Conservation (phyloP, 2,797 vertebrate genomes). For the Neosilurus mollespiculum region DNA sequence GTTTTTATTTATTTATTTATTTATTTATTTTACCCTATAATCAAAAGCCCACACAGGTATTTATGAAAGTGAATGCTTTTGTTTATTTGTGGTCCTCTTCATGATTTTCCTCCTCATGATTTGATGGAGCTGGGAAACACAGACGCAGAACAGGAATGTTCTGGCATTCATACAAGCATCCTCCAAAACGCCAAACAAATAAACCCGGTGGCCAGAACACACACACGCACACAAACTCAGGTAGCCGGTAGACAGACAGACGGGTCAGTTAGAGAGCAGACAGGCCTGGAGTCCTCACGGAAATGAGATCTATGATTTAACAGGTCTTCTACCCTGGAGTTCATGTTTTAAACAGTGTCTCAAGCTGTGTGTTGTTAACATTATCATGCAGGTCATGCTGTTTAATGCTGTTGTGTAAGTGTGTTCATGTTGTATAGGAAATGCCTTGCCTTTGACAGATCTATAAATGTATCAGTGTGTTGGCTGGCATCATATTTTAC, state of each 20-base stretch:
- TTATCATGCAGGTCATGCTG: slow-evolving; percentile 22
- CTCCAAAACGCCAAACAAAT: slow-evolving; percentile 44
- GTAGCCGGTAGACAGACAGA: background rate
- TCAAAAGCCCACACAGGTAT: slow-evolving; percentile 44
- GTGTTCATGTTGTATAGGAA: slow-evolving; percentile 48
- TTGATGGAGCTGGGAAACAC: slow-evolving; percentile 34
- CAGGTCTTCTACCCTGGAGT: background rate
- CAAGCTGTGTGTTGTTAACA: background rate
- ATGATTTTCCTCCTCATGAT: slow-evolving; percentile 19
- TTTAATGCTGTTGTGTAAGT: background rate
- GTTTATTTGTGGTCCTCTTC: slow-evolving; percentile 48
- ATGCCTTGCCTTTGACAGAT: slow-evolving; percentile 56
- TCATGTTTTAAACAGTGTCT: background rate
- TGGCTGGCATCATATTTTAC: slow-evolving; percentile 55
- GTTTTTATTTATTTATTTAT: too few relatives aligned
- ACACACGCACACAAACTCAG: slow-evolving; percentile 18
- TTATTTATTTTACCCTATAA: slow-evolving; percentile 13
- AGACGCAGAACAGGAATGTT: slow-evolving; percentile 49
- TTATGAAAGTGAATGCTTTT: slow-evolving; percentile 42
- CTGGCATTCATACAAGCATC: slow-evolving; percentile 38
- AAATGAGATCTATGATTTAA: background rate
- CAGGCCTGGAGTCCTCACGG: background rate
- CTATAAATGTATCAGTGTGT: slow-evolving; percentile 60
- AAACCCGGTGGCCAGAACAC: slow-evolving; percentile 10
- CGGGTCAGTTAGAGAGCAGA: slow-evolving; percentile 22